Evolutionary conservation across 2,113 vertebrate species (phyloP).

Genomic region (Columba livia): DNA sequence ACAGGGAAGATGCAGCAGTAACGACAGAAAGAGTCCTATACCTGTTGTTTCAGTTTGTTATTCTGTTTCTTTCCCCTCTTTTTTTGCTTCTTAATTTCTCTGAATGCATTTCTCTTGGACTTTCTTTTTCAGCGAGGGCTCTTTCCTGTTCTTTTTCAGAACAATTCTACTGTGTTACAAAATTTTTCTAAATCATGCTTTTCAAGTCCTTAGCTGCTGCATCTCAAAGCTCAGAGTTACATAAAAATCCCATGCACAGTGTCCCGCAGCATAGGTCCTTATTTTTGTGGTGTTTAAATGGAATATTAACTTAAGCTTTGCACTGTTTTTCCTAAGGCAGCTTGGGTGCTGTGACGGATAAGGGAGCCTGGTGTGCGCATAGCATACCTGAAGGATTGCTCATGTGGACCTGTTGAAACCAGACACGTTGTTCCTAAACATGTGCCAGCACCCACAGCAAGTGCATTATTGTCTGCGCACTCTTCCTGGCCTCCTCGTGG

Average conservation of each 20-base stretch:
- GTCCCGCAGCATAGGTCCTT: neutral
- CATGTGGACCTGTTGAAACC: neutral
- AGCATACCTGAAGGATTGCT: neutral
- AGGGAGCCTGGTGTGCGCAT: rapidly evolving
- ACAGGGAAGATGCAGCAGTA: neutral
- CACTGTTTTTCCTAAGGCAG: neutral
- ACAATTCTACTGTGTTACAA: neutral
- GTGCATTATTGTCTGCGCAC: rapidly evolving
- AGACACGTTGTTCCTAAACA: rapidly evolving
- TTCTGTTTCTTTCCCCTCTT: neutral
- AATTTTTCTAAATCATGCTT: neutral
- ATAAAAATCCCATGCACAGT: neutral
- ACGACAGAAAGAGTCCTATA: neutral
- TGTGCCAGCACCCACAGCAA: neutral
- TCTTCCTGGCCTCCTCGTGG: neutral
- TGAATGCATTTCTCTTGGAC: neutral
- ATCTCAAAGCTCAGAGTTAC: neutral
- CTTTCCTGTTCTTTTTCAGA: neutral
- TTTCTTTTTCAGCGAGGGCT: neutral
- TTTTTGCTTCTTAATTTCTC: neutral
- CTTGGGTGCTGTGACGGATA: neutral
- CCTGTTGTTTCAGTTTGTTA: neutral
- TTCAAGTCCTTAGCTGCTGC: neutral
- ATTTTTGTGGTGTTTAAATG: neutral
- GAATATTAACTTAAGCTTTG: neutral